Percentiles rank a stretch among this genome's conserved stretches.
Conservation (phyloP, 2,113 vertebrate genomes). For the Spizaetus ornatus region DNA sequence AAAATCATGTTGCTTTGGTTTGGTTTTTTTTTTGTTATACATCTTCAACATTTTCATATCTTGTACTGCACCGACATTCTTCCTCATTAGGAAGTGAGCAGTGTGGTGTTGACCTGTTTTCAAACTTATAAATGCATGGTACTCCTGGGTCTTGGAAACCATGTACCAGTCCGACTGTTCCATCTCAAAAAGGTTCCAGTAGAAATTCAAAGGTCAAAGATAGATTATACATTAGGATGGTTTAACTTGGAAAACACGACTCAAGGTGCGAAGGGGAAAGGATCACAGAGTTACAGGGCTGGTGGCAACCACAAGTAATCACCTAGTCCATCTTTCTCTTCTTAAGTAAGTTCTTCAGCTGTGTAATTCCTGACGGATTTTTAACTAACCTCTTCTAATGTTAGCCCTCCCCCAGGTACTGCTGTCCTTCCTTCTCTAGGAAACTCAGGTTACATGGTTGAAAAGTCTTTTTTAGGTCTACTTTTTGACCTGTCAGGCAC, state of each 20-base stretch:
- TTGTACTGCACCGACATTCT: background rate
- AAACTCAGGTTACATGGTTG: rapidly evolving
- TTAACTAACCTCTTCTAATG: background rate
- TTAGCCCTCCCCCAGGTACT: background rate
- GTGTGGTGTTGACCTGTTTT: background rate
- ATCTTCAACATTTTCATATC: background rate
- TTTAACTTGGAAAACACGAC: background rate
- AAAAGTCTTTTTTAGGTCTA: background rate
- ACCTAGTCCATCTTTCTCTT: background rate
- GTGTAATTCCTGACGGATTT: background rate
- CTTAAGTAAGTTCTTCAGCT: background rate
- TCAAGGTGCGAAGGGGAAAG: background rate
- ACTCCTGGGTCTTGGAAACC: background rate
- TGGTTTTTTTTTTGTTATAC: background rate
- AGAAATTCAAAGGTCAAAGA: background rate
- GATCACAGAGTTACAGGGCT: background rate
- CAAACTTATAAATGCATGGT: background rate
- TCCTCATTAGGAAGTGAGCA: background rate
- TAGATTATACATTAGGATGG: background rate
- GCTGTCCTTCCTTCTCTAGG: background rate
- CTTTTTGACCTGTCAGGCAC: background rate
- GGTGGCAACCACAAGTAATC: background rate
- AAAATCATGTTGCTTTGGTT: background rate
- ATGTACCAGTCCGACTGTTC: background rate
- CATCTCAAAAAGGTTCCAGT: background rate